Base-by-base conservation (phyloP, 2,113 vertebrate species). In the Holacanthus passer region DNA sequence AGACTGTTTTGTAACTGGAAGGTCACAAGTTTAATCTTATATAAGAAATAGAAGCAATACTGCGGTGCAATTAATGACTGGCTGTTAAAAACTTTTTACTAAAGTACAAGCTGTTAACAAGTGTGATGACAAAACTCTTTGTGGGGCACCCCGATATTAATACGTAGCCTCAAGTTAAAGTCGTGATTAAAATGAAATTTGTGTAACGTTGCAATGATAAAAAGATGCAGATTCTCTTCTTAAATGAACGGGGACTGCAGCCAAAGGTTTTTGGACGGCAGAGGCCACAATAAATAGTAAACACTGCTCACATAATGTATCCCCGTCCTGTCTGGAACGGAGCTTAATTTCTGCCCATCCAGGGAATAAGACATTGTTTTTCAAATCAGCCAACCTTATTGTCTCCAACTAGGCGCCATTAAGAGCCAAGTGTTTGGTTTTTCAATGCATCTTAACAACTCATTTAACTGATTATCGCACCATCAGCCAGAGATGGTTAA, bases 241-340 rank as follows among this genome's bases (percentile, higher is more conserved):
- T 66, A 73, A 81, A 79, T 66, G 17, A 81, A 72, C 41, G 43
- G 11, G 35, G 45, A 62, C 43, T 35, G 60, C 50, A 75, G 73
- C 83, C 83, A 78, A 77, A 50, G 8, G 39, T 27, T 73, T 83
- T 59, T 79, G 65, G 62, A 63, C 64, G 14, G 65, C 58, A 82
- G 24, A 85, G 59, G 58, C 17, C 1, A 53, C 24, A 45, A 27
- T 79, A 11, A 76, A 75, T 68, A 63, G n/a, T 5, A n/a, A 70
- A 69, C 50, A 58, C n/a, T 68, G 39, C 45, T 32, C 66, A 41
- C 35, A 74, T 56, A 78, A 69, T 60, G 52, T 55, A 43, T 48
- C 67, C 12, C 47, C 56, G 64, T 68, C 59, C 64, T 52, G 48
- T 19, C 41, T 59, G 67, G 66, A 29, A 22, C 52, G 27, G 69